phyloP scores from a whole-genome alignment of 2,797 vertebrate species.

The Hydrophis major region DNA sequence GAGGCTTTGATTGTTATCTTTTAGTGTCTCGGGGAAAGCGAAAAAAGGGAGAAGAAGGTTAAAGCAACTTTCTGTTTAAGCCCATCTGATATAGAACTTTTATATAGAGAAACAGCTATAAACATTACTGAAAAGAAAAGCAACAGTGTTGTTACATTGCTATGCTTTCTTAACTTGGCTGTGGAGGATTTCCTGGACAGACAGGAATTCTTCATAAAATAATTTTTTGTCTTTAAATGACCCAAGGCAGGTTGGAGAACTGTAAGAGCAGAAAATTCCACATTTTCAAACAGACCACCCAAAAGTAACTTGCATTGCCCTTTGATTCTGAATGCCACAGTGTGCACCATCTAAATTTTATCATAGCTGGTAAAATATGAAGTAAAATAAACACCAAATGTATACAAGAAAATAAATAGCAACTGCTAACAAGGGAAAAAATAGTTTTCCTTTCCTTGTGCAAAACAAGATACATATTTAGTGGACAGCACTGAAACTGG shows the following conservation, averaged over 20 bases:
- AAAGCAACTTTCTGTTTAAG: constrained; percentile 37
- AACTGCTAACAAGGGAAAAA: constrained; percentile 10
- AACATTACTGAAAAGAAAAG: constrained; percentile 39
- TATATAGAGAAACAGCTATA: constrained; percentile 29
- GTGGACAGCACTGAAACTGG: not conserved
- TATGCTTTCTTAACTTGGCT: constrained; percentile 16
- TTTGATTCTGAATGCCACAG: constrained; percentile 21
- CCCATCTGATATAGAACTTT: constrained; percentile 33
- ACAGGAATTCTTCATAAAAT: constrained; percentile 44
- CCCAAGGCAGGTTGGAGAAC: constrained; percentile 15
- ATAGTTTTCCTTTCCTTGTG: constrained; percentile 25
- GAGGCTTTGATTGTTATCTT: constrained; percentile 46
- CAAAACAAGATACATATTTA: not conserved
- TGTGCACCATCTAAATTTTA: constrained; percentile 24
- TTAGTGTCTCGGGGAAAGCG: constrained; percentile 34
- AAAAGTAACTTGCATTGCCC: constrained; percentile 23
- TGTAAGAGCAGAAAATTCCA: constrained; percentile 40
- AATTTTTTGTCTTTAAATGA: constrained; percentile 20
- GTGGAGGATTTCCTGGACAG: not conserved
- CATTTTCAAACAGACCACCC: constrained; percentile 45
- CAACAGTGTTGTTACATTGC: not conserved
- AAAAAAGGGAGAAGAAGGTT: constrained; percentile 43
- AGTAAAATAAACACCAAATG: constrained; percentile 8
- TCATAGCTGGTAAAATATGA: constrained; percentile 26
- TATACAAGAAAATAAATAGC: not conserved